Evolutionary conservation across 2,113 vertebrate species (phyloP).

Genomic region (Nesospiza acunhae): DNA sequence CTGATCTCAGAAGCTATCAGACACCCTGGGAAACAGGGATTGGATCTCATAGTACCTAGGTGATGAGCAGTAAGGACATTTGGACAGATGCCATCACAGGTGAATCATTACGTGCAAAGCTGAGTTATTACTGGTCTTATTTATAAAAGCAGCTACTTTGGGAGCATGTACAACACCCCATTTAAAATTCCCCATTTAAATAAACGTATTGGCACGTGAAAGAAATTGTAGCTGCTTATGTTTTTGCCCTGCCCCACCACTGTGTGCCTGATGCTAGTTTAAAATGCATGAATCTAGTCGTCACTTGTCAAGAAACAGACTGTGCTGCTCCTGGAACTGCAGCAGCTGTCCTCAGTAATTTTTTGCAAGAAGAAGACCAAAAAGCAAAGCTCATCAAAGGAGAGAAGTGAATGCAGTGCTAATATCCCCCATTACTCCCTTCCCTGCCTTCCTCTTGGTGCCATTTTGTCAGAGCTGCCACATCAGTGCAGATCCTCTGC

Average conservation of each 20-base stretch:
- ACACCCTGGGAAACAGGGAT: not conserved
- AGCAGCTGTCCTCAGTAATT: not conserved
- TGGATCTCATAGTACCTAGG: not conserved
- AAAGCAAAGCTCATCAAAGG: not conserved
- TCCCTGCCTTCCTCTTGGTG: not conserved
- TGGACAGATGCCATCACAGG: not conserved
- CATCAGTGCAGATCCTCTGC: accelerated
- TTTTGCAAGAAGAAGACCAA: not conserved
- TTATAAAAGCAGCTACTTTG: not conserved
- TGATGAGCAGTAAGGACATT: not conserved
- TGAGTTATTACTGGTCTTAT: not conserved
- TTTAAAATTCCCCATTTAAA: not conserved
- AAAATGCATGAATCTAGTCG: not conserved
- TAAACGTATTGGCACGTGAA: not conserved
- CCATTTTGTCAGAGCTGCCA: not conserved
- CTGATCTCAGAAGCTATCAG: not conserved
- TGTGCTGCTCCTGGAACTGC: not conserved
- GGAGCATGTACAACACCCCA: not conserved
- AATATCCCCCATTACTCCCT: not conserved
- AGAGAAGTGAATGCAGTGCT: not conserved
- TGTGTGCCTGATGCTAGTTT: not conserved
- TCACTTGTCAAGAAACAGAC: not conserved
- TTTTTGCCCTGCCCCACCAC: not conserved
- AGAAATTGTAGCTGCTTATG: not conserved
- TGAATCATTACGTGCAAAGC: not conserved